Base-by-base conservation (phyloP, 2,797 vertebrate species). In the Cynodonichthys magdalenae region DNA sequence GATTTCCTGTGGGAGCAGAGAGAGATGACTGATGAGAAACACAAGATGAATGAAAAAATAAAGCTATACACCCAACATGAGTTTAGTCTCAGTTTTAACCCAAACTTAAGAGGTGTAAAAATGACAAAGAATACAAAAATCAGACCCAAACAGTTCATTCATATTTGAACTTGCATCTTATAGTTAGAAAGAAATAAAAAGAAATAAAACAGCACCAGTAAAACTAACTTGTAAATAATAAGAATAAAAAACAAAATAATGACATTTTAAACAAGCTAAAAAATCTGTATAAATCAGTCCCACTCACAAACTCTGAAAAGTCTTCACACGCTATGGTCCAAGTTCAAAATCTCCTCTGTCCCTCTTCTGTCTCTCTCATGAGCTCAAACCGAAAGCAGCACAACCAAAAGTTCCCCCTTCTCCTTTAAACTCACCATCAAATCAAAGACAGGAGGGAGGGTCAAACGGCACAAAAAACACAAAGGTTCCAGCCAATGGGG, bases 1-100 rank as follows among this genome's bases (percentile, higher is more conserved):
- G 86, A 99, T 97, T 93, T 98, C 97, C 97, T 99, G 88, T 74
- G 46, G 72, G 60, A 71, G 15, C 15, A 2, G n/a, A 0, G 41
- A 44, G 20, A 0, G 41, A 73, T 11, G 28, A 62, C 11, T 7
- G 45, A 15, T 28, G 19, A 17, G 7, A 45, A 29, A 18, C 10
- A 42, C 3, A 11, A 41, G 14, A 46, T 18, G 3, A 47, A 19
- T 11, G 2, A 11, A n/a, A 47, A n/a, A 19, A 47, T 24, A 51
- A 47, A 10, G n/a, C 17, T 60, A 2, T 14, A 14, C 12, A 12
- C 36, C 36, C 36, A 39, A 39, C 36, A 39, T 39, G 36, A 14
- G 36, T 47, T 19, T 4, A 9, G n/a, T 52, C 7, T 31, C 17
- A 0, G 15, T 19, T 53, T 19, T 34, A 19, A 36, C 36, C 11